Percentiles rank a stretch among this genome's conserved stretches.
phyloP scores from a whole-genome alignment of 2,113 vertebrate genomes.

The Melanostigma gelatinosum region DNA sequence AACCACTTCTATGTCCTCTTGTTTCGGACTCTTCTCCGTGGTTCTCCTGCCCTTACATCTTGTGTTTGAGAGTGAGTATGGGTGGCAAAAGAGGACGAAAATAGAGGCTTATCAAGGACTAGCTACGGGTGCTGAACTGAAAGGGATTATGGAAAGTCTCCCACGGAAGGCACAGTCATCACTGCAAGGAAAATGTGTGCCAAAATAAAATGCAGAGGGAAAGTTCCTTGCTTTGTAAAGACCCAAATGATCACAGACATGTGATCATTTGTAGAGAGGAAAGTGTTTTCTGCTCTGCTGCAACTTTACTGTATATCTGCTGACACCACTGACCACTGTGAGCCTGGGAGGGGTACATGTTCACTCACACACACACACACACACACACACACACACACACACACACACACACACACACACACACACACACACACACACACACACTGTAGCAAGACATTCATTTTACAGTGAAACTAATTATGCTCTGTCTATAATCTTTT shows the following conservation, averaged over 20 bases:
- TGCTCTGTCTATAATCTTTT: constrained; percentile 48
- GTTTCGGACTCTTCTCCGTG: constrained; percentile 45
- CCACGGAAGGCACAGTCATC: constrained; percentile 35
- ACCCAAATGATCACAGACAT: constrained; percentile 30
- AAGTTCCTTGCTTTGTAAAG: constrained; percentile 43
- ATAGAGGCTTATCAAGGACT: constrained; percentile 50
- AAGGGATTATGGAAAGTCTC: constrained; percentile 62
- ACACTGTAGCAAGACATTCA: constrained; percentile 44
- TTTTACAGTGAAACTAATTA: constrained; percentile 24
- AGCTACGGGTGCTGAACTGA: constrained; percentile 44
- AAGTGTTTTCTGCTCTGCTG: constrained; percentile 29
- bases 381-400: constrained; percentile 3
- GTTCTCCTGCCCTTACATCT: constrained; percentile 37
- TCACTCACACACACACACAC: not conserved
- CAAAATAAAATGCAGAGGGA: constrained; percentile 48
- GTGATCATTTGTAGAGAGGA: constrained; percentile 18
- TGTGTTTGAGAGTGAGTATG: constrained; percentile 37
- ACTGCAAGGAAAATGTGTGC: constrained; percentile 56
- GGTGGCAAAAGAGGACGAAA: constrained; percentile 50
- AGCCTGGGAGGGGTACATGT: constrained; percentile 31
- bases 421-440: constrained; percentile 3
- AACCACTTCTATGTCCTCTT: constrained; percentile 31
- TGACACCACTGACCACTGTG: constrained; percentile 69
- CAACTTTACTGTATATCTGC: constrained; percentile 28
- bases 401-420: not conserved